Evolutionary conservation across 2,888 invertebrate species (phyloP).

Genomic region (Pollenia angustigena): DNA sequence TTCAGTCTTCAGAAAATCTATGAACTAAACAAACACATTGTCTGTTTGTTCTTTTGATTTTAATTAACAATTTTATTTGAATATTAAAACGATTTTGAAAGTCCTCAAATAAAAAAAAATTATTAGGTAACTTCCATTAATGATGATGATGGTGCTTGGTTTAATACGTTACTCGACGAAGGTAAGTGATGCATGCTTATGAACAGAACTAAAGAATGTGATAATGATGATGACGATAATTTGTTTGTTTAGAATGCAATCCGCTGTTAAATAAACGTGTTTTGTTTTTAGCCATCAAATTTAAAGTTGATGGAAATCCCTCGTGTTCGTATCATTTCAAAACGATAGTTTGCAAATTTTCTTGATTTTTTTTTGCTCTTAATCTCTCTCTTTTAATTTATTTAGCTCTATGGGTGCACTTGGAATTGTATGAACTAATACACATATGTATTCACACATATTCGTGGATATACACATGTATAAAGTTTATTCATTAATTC

Average conservation of each 20-base stretch:
- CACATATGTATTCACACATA: neutral
- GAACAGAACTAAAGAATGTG: neutral
- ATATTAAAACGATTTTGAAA: too few species aligned
- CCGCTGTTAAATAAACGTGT: slow-evolving; percentile 4
- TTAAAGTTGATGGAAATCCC: neutral
- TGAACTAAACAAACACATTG: too few species aligned
- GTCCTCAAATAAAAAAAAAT: too few species aligned
- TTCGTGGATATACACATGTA: neutral
- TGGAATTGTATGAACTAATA: neutral
- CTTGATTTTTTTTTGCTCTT: slow-evolving; percentile 1
- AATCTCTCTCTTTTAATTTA: slow-evolving; percentile 1
- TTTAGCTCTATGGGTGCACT: neutral
- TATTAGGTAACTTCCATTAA: neutral
- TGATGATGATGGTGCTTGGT: neutral
- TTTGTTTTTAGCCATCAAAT: neutral
- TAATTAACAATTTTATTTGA: too few species aligned
- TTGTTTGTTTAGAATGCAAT: neutral
- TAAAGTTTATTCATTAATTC: neutral
- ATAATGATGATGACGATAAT: neutral
- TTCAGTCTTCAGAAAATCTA: too few species aligned
- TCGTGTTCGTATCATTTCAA: neutral
- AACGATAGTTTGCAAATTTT: slow-evolving; percentile 12
- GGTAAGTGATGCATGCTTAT: neutral
- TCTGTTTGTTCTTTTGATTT: too few species aligned
- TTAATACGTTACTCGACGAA: slow-evolving; percentile 3